These are phyloP conservation scores for Botrylloides violaceus DNA, from an alignment of 23 tunicate genomes.

Conservation along the genomic window DNA sequence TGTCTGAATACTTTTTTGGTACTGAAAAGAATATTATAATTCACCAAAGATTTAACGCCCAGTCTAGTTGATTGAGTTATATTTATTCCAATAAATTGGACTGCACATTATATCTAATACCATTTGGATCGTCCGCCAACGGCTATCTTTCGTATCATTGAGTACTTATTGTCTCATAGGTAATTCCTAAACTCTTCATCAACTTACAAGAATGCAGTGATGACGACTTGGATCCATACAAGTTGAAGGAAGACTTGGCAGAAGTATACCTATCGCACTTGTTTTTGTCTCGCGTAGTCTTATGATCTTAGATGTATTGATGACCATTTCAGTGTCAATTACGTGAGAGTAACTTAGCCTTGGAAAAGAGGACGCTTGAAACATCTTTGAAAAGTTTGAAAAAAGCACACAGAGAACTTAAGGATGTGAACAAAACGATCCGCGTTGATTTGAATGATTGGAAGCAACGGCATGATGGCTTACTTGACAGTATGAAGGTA, in stretches of 20 bases:
- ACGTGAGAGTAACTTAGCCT: background rate
- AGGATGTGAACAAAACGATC: background rate
- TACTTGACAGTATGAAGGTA: too few relatives aligned
- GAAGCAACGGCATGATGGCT: too few relatives aligned
- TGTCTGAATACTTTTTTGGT: too few relatives aligned
- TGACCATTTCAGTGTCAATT: background rate
- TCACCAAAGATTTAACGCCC: too few relatives aligned
- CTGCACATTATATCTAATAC: too few relatives aligned
- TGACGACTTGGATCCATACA: conserved; percentile 44
- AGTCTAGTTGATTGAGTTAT: too few relatives aligned
- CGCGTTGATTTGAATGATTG: background rate
- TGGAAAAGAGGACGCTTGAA: background rate
- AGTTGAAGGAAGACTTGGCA: conserved; percentile 39
- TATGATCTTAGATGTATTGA: too few relatives aligned
- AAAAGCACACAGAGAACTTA: background rate
- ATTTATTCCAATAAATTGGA: too few relatives aligned
- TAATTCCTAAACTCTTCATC: conserved; percentile 5
- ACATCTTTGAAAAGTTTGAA: background rate
- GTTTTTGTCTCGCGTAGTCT: background rate
- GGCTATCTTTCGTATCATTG: too few relatives aligned
- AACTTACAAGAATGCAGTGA: conserved; percentile 46
- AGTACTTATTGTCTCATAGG: too few relatives aligned
- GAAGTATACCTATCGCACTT: conserved; percentile 18
- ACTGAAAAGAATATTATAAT: too few relatives aligned
- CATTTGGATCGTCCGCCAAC: too few relatives aligned